phyloP scores from a whole-genome alignment of 2,113 vertebrate species.

The Nothoprocta perdicaria region DNA sequence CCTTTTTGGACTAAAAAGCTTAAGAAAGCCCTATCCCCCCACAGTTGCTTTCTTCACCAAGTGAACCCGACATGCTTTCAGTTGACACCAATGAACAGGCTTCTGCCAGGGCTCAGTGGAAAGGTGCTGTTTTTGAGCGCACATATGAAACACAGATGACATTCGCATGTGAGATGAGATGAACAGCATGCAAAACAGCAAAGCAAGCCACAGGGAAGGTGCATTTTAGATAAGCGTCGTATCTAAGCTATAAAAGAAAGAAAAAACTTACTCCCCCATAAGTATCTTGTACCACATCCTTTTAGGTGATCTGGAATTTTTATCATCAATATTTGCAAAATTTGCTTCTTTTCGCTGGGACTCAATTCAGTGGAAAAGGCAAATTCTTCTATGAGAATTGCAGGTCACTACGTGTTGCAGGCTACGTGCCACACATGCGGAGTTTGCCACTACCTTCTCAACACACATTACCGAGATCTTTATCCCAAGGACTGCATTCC shows the following conservation, averaged over 20 bases:
- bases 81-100: neutral
- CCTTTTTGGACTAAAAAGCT: neutral
- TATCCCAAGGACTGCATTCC: neutral
- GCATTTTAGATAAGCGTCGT: neutral
- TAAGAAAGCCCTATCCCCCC: neutral
- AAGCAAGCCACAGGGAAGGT: neutral
- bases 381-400: neutral
- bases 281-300: neutral
- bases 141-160: fast-evolving
- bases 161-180: fast-evolving
- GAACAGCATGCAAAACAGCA: neutral
- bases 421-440: neutral
- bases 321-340: neutral
- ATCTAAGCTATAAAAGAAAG: neutral
- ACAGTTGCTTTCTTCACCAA: too few relatives aligned
- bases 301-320: neutral
- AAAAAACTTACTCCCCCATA: neutral
- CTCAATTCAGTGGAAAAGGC: neutral
- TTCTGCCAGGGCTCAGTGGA: neutral
- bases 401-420: neutral
- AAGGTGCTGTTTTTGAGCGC: neutral
- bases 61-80: fast-evolving
- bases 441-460: neutral
- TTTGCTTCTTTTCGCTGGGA: neutral
- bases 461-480: neutral